These are phyloP conservation scores for Solenopsis fugax DNA, from an alignment of 1,140 invertebrate species.

Conservation along the genomic window DNA sequence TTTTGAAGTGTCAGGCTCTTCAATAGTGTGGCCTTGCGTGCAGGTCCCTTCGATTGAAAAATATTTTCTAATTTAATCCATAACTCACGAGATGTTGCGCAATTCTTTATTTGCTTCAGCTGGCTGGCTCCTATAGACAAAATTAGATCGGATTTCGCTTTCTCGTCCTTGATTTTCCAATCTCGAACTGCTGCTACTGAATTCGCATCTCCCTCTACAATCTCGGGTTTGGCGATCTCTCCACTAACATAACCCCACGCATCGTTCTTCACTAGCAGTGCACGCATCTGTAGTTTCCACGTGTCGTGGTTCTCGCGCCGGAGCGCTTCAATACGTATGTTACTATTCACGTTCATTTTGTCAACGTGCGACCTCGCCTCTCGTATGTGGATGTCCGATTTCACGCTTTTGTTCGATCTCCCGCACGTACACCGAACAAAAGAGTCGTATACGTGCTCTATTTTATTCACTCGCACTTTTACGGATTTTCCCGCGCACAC, in stretches of 20 bases:
- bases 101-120: conserved; percentile 45
- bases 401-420: no score
- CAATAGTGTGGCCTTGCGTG: neutral
- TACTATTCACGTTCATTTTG: neutral
- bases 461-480: no score
- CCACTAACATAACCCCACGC: conserved; percentile 37
- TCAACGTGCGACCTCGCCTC: no score
- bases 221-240: conserved; percentile 27
- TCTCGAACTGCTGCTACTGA: neutral
- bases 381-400: no score
- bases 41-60: conserved; percentile 4
- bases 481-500: no score
- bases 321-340: neutral
- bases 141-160: conserved; percentile 69
- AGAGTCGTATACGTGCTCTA: no score
- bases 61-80: conserved; percentile 3
- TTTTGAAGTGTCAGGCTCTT: neutral
- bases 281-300: conserved; percentile 67
- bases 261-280: conserved; percentile 57
- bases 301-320: conserved; percentile 69
- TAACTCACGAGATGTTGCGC: conserved; percentile 15
- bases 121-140: conserved; percentile 60
- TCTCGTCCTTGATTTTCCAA: conserved; percentile 58
- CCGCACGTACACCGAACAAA: no score
- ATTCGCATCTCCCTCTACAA: neutral